Conservation (phyloP, 2,797 vertebrate genomes). For the Pipistrellus pipistrellus region DNA sequence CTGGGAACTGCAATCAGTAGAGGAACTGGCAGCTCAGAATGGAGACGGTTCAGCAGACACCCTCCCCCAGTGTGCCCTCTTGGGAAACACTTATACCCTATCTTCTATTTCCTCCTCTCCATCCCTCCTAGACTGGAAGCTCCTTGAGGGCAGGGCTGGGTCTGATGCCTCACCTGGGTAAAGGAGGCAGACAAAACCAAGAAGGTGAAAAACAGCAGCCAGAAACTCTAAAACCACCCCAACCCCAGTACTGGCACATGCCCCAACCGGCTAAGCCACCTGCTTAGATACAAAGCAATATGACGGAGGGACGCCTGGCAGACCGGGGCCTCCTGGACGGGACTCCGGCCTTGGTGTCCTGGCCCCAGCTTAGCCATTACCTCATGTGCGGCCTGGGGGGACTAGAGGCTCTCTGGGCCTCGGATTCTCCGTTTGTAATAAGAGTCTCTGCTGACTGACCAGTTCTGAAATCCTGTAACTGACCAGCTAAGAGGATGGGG, state of each 20-base stretch:
- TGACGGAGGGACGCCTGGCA: neutral
- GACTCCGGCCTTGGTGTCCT: neutral
- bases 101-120: neutral
- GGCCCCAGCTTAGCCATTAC: neutral
- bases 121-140: neutral
- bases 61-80: neutral
- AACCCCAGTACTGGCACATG: neutral
- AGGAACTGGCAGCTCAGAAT: neutral
- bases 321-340: neutral
- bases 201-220: neutral
- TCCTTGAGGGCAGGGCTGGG: neutral
- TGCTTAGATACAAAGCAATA: slow-evolving; percentile 16
- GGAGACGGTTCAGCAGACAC: neutral
- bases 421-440: neutral
- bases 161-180: neutral
- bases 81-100: neutral
- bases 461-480: neutral
- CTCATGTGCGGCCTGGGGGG: neutral
- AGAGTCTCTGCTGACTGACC: neutral
- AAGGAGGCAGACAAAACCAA: neutral
- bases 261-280: neutral
- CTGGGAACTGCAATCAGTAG: neutral
- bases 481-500: neutral
- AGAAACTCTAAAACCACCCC: neutral
- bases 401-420: neutral